These are phyloP conservation scores for Coelopa frigida DNA, from an alignment of 1,140 invertebrate species.

Conservation along the genomic window DNA sequence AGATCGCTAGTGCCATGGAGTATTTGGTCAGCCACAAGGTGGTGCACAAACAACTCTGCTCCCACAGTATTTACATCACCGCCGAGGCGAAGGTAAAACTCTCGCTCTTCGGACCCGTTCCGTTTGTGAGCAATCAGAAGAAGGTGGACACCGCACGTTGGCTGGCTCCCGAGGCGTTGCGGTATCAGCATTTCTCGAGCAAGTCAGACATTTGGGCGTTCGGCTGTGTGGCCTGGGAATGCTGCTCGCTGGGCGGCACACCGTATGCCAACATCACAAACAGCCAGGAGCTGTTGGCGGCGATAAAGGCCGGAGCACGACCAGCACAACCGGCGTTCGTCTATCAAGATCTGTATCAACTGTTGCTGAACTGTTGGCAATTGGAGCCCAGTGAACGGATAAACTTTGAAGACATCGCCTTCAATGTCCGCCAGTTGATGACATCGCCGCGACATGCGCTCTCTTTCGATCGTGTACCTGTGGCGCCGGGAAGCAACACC, in stretches of 20 bases:
- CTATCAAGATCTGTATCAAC: conserved; percentile 70
- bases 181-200: conserved; percentile 54
- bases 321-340: conserved; percentile 65
- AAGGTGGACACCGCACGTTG: conserved; percentile 64
- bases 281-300: conserved; percentile 56
- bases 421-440: conserved; percentile 41
- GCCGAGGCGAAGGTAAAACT: conserved; percentile 39
- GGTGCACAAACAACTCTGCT: conserved; percentile 62
- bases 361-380: conserved; percentile 79
- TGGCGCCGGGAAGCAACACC: conserved; percentile 3
- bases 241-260: conserved; percentile 72
- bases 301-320: conserved; percentile 59
- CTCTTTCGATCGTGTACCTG: conserved; percentile 26
- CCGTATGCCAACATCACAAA: conserved; percentile 61
- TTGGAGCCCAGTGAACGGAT: conserved; percentile 73
- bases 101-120: conserved; percentile 22
- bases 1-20: conserved; percentile 59
- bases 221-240: conserved; percentile 75
- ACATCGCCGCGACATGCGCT: conserved; percentile 39
- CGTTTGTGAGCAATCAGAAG: conserved; percentile 42
- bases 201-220: conserved; percentile 79
- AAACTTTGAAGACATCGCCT: conserved; percentile 53
- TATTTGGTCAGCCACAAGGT: conserved; percentile 57
- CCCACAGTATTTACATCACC: conserved; percentile 58
- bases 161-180: conserved; percentile 69